phyloP scores from a whole-genome alignment of 2,888 invertebrate genomes.

The Marronus borbonicus region DNA sequence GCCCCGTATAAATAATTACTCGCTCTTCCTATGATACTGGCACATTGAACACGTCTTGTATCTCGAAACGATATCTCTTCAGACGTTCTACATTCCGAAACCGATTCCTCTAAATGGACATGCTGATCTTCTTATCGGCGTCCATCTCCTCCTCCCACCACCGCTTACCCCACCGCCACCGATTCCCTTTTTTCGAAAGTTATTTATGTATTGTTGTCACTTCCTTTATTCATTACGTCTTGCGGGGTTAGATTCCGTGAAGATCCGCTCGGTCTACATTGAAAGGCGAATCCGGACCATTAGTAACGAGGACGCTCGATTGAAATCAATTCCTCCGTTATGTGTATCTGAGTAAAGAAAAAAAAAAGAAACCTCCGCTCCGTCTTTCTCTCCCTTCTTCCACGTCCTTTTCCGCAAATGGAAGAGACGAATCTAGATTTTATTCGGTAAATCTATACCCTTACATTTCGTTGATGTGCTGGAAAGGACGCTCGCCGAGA shows the following conservation, averaged over 20 bases:
- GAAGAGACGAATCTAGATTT: slow-evolving; percentile 48
- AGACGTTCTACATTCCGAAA: slow-evolving; percentile 9
- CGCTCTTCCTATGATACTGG: too few relatives aligned
- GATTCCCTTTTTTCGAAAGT: slow-evolving; percentile 15
- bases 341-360: slow-evolving; percentile 47
- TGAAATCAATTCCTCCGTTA: slow-evolving; percentile 54
- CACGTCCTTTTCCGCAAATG: slow-evolving; percentile 24
- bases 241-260: slow-evolving; percentile 34
- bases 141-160: neutral
- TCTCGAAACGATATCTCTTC: slow-evolving; percentile 24
- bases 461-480: slow-evolving; percentile 35
- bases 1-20: too few relatives aligned
- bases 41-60: too few relatives aligned
- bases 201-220: slow-evolving; percentile 52
- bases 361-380: slow-evolving; percentile 9
- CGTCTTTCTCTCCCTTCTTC: slow-evolving; percentile 14
- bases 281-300: slow-evolving; percentile 56
- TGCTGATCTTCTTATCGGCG: slow-evolving; percentile 24
- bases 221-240: slow-evolving; percentile 50
- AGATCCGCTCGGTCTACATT: slow-evolving; percentile 38
- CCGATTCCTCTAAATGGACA: slow-evolving; percentile 29
- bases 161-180: neutral
- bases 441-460: slow-evolving; percentile 37
- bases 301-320: slow-evolving; percentile 56
- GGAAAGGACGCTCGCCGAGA: neutral